Evolutionary conservation across 2,888 invertebrate genomes (phyloP), one percentile per base, ranked within the genome.

Genomic region (Pecten maximus): DNA sequence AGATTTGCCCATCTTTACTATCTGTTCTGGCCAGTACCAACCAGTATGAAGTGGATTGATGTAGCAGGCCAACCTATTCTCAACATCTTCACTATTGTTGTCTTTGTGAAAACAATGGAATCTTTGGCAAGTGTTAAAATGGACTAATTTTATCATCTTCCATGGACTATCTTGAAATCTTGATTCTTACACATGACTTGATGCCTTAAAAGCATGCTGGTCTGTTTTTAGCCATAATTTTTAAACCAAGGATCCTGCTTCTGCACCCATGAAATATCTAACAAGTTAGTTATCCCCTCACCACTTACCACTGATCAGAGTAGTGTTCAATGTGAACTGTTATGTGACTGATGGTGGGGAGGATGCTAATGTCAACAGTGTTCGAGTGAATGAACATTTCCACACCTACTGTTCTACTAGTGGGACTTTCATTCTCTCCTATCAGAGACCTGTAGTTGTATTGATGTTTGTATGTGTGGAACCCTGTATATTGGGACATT

Each of bases 401-500:
- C 74, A 74, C 74, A 74, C 74, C 74, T 74, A 74, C 74, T 28
- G 35, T 74, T 6, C 54, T 54, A 74, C 74, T 74, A 74, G 74
- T 74, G 74, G 74, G 74, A 74, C 74, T 74, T 74, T 74, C 74
- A 74, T 74, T 74, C 74, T 74, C 74, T 74, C 74, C 74, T 74
- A 35, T 60, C 60, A n/a, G 60, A 23, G 60, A 60, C 60, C 19
- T 60, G n/a, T 60, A 60, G 60, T 60, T 60, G 4, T 74, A 74
- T 3, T 74, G 74, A 74, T 74, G 74, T 74, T 35, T 74, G 74
- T 74, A 74, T 74, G 74, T 74, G 74, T 74, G 74, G 91, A 91
- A 54, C 89, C 44, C 89, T 89, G 87, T 91, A 39, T 90, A 74
- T 74, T 86, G 48, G 74, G 74, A 74, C 74, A 35, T 74, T 35